Percentiles rank a stretch among this genome's conserved stretches.
phyloP scores from a whole-genome alignment of 2,888 invertebrate genomes.

The Heliconius cydno region DNA sequence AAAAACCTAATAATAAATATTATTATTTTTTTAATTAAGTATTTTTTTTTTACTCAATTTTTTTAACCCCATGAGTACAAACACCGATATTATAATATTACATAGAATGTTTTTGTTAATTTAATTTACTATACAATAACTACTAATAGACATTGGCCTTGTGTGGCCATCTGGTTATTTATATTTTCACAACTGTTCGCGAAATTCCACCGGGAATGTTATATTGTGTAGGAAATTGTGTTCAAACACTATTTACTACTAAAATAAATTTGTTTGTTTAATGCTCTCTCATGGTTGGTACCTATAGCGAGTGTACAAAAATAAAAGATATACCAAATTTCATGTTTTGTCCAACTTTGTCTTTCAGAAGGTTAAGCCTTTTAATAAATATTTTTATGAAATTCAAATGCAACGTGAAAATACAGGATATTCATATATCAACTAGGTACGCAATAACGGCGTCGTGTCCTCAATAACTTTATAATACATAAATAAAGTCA shows the following conservation, averaged over 20 bases:
- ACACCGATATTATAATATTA: no score
- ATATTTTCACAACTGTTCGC: conserved; percentile 19
- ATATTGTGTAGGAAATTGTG: conserved; percentile 7
- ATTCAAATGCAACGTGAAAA: no score
- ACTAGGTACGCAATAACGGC: not conserved
- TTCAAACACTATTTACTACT: conserved; percentile 13
- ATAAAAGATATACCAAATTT: not conserved
- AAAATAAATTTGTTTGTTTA: conserved; percentile 19
- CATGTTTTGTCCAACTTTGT: not conserved
- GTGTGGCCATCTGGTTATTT: conserved; percentile 9
- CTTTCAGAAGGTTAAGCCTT: no score
- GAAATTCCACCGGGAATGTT: conserved; percentile 5
- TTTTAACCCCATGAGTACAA: no score
- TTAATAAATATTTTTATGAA: no score
- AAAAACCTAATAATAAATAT: no score
- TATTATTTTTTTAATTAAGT: no score
- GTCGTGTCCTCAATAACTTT: not conserved
- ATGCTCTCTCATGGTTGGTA: not conserved
- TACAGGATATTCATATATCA: not conserved
- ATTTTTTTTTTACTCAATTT: no score
- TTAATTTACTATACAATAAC: conserved; percentile 19
- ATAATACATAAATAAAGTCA: not conserved
- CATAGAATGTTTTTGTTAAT: not conserved
- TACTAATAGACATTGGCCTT: conserved; percentile 21
- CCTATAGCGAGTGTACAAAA: not conserved